phyloP scores from a whole-genome alignment of 2,888 invertebrate species.

The Cactoblastis cactorum region DNA sequence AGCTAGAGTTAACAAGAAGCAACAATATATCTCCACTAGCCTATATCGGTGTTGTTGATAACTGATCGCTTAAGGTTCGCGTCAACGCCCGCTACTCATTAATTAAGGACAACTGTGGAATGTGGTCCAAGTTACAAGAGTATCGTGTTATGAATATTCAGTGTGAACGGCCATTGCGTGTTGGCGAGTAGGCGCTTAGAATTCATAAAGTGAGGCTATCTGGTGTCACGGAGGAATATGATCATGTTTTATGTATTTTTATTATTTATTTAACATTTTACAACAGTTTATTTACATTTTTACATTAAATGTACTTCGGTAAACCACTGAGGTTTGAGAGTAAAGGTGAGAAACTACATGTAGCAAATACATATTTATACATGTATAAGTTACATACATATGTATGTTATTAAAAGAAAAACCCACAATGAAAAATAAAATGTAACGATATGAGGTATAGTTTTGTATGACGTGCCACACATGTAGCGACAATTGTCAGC shows the following conservation, averaged over 20 bases:
- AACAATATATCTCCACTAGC: neutral
- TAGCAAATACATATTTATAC: too few species aligned
- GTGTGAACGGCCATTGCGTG: neutral
- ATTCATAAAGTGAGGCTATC: conserved; percentile 2
- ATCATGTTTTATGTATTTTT: neutral
- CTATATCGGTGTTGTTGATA: conserved; percentile 1
- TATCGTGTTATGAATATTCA: conserved; percentile 12
- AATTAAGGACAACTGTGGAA: conserved; percentile 13
- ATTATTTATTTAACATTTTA: neutral
- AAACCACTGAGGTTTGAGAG: too few species aligned
- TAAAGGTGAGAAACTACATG: too few species aligned
- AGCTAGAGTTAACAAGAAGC: neutral
- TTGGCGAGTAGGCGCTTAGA: neutral
- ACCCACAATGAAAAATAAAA: too few species aligned
- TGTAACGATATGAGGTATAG: too few species aligned
- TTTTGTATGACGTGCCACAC: too few species aligned
- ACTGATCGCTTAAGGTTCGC: conserved; percentile 9
- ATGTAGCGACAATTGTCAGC: too few species aligned
- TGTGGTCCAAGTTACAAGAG: conserved; percentile 14
- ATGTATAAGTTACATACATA: too few species aligned
- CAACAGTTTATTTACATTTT: too few species aligned
- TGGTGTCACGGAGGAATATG: neutral
- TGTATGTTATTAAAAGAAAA: too few species aligned
- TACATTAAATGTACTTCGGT: too few species aligned
- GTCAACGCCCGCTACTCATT: conserved; percentile 20